Conservation (phyloP, 1,140 invertebrate genomes). For the Mya arenaria region DNA sequence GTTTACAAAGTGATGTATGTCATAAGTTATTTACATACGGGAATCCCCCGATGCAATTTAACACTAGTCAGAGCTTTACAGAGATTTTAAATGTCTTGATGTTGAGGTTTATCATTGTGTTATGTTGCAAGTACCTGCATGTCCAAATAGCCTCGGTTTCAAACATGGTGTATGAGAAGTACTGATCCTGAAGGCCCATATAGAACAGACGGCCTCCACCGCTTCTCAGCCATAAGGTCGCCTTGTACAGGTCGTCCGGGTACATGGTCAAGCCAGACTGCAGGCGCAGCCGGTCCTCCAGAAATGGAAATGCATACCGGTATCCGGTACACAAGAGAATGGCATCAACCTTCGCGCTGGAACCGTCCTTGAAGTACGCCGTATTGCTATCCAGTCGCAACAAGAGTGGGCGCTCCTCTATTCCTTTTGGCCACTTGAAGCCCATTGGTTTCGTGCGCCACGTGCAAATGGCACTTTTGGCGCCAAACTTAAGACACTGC, state of each 20-base stretch:
- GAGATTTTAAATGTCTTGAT: too few species aligned
- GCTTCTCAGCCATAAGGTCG: constrained; percentile 25
- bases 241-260: constrained; percentile 52
- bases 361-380: background rate
- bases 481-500: background rate
- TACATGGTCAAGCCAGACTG: background rate
- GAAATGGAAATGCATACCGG: background rate
- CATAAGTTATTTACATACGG: too few species aligned
- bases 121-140: constrained; percentile 48
- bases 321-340: constrained; percentile 17
- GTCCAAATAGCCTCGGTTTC: constrained; percentile 49
- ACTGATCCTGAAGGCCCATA: constrained; percentile 42
- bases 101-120: too few species aligned
- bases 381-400: background rate
- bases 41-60: too few species aligned
- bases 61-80: too few species aligned
- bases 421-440: constrained; percentile 1
- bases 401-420: constrained; percentile 7
- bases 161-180: constrained; percentile 52
- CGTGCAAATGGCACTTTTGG: background rate
- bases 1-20: too few species aligned
- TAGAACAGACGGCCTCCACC: constrained; percentile 55
- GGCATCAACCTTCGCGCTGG: background rate
- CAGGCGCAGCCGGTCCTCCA: constrained; percentile 22
- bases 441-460: background rate